Percentiles rank a stretch among this genome's conserved stretches.
phyloP scores from a whole-genome alignment of 2,797 vertebrate genomes.

The Pampus argenteus region DNA sequence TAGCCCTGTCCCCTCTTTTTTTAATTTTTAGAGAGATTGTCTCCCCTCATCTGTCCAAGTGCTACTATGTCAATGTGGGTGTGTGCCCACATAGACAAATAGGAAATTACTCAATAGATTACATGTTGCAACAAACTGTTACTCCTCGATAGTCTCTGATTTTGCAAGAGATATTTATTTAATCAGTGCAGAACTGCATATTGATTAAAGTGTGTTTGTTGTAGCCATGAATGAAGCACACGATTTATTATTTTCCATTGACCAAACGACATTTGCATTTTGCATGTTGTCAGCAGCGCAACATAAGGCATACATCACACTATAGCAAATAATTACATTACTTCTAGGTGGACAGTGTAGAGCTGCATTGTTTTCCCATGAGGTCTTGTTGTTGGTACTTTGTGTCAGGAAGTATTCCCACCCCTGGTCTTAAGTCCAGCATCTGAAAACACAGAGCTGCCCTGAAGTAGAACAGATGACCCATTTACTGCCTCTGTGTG shows the following conservation, averaged over 20 bases:
- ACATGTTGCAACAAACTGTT: constrained; percentile 31
- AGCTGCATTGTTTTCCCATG: too few species aligned
- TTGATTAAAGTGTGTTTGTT: neutral
- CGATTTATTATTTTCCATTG: neutral
- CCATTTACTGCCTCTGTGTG: constrained; percentile 51
- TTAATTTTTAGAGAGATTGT: neutral
- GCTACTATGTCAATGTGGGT: too few species aligned
- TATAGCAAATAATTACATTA: too few species aligned
- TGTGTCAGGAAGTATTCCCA: constrained; percentile 1
- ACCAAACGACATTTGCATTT: neutral
- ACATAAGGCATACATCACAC: neutral
- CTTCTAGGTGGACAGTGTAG: too few species aligned
- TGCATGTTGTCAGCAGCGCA: too few species aligned
- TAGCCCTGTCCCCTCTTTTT: too few species aligned
- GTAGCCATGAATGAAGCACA: neutral
- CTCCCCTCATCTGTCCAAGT: neutral
- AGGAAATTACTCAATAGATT: constrained; percentile 56
- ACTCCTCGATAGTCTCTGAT: neutral
- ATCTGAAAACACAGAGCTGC: constrained; percentile 17
- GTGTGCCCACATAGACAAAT: constrained; percentile 28
- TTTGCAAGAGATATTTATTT: constrained; percentile 8
- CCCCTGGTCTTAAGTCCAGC: neutral
- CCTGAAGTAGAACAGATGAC: constrained; percentile 51
- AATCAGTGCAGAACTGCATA: neutral
- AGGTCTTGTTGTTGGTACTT: neutral